Evolutionary conservation across 1,140 invertebrate species (phyloP), one percentile per base, ranked within the genome.

Genomic region (Diachasmimorpha longicaudata): DNA sequence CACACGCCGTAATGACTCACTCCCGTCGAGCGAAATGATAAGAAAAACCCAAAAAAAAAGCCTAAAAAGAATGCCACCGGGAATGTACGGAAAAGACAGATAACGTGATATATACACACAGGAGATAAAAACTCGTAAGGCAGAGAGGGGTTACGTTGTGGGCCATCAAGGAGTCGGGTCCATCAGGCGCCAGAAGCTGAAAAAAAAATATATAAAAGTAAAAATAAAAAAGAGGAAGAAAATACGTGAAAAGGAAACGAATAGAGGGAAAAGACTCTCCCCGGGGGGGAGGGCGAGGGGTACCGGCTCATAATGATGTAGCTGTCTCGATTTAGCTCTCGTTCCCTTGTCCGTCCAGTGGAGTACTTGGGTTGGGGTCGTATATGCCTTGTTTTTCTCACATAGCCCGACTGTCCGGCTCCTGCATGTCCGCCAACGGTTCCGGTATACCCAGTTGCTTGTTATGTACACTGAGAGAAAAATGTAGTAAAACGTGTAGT

Each of bases 251-350:
- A 72, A 25, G 66, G 55, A 25, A 46, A 68, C 8, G 42, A 72
- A 67, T 44, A 58, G 31, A 52, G 68, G 25, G 46, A 52, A 31
- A 74, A 39, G 58, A 42, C 58, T n/a, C 74, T 36, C 39, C n/a
- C n/a, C n/a, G n/a, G n/a, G 31, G 31, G 31, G 31, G 31, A 6
- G 31, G 31, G 31, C 2, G 31, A 6, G 70, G 72, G 74, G 74
- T 58, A 68, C 21, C 70, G 77, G 69, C 77, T 81, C 79, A 77
- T 80, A 80, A 81, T 81, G 81, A 80, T 81, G 77, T 79, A 79
- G 81, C 76, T 78, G 77, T 81, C 78, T 79, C 79, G 78, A 79
- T 82, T 81, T 82, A 80, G 79, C 76, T 80, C 19, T 25, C 44
- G 58, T 74, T 52, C 48, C 79, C 77, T 79, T 79, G 76, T 77